These are phyloP conservation scores for Pristionchus exspectatus DNA, from an alignment of 2,888 invertebrate genomes.

Conservation along the genomic window DNA sequence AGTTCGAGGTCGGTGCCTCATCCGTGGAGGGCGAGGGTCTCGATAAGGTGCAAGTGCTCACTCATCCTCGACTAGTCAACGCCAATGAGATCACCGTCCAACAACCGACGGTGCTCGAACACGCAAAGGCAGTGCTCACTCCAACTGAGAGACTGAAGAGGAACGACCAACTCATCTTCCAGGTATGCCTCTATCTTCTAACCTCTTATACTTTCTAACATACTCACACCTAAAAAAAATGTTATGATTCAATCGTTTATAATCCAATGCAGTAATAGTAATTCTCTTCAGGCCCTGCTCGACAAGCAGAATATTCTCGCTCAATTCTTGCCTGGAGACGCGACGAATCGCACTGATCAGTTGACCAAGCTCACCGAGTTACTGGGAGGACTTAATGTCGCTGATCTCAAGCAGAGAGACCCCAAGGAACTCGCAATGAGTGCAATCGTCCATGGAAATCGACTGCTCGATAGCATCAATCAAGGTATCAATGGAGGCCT, in stretches of 20 bases:
- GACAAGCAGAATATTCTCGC: conserved; percentile 76
- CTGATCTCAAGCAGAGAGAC: conserved; percentile 80
- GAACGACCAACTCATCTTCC: conserved; percentile 77
- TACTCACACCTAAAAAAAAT: background rate
- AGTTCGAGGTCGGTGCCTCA: conserved; percentile 47
- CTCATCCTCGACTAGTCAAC: conserved; percentile 76
- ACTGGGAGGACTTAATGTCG: conserved; percentile 93
- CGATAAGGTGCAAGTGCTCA: conserved; percentile 72
- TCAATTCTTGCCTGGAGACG: conserved; percentile 67
- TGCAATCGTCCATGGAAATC: conserved; percentile 79
- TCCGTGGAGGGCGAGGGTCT: conserved; percentile 44
- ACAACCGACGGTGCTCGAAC: conserved; percentile 78
- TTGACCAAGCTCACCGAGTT: conserved; percentile 86
- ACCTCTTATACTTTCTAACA: background rate
- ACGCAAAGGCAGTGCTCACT: conserved; percentile 79
- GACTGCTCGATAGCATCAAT: conserved; percentile 76
- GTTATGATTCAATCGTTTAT: background rate
- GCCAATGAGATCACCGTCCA: conserved; percentile 76
- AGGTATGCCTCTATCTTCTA: conserved; percentile 53
- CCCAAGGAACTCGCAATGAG: conserved; percentile 76
- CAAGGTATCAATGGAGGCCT: conserved; percentile 58
- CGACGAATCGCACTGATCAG: conserved; percentile 68
- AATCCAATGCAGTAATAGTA: background rate
- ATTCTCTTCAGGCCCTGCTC: conserved; percentile 64
- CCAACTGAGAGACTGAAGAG: conserved; percentile 79